Percentiles rank a stretch among this genome's conserved stretches.
Evolutionary conservation across 2,113 vertebrate species (phyloP).

Genomic region (Zeus faber): DNA sequence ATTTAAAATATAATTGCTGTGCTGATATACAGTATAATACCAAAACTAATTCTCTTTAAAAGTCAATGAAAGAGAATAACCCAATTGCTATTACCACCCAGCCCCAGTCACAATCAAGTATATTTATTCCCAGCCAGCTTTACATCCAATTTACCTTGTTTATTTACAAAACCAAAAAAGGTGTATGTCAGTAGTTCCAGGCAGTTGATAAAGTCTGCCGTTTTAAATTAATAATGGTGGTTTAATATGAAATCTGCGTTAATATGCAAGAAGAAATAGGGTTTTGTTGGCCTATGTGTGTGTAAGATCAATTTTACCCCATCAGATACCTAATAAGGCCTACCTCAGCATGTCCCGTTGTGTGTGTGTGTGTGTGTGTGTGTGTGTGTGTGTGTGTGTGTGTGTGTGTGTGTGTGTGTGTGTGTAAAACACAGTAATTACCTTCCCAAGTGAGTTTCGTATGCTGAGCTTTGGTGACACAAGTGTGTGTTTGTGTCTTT

Average conservation of each 20-base stretch:
- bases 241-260: conserved; percentile 7
- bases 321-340: conserved; percentile 60
- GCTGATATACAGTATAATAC: too few relatives aligned
- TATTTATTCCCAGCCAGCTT: too few relatives aligned
- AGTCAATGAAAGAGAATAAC: too few relatives aligned
- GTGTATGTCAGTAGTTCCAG: neutral
- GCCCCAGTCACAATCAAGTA: too few relatives aligned
- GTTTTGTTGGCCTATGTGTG: conserved; percentile 1
- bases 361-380: conserved; percentile 28
- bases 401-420: conserved; percentile 1
- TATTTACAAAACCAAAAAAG: neutral
- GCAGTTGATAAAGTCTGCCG: neutral
- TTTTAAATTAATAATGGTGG: neutral
- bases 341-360: conserved; percentile 66
- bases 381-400: conserved; percentile 13
- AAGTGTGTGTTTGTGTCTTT: conserved; percentile 22
- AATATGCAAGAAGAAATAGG: conserved; percentile 26
- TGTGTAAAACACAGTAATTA: conserved; percentile 52
- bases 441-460: conserved; percentile 51
- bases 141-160: neutral
- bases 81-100: too few relatives aligned
- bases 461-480: conserved; percentile 17
- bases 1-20: too few relatives aligned
- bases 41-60: too few relatives aligned
- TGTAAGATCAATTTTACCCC: conserved; percentile 27